phyloP scores from a whole-genome alignment of 2,113 vertebrate genomes.

The Columba janthina region DNA sequence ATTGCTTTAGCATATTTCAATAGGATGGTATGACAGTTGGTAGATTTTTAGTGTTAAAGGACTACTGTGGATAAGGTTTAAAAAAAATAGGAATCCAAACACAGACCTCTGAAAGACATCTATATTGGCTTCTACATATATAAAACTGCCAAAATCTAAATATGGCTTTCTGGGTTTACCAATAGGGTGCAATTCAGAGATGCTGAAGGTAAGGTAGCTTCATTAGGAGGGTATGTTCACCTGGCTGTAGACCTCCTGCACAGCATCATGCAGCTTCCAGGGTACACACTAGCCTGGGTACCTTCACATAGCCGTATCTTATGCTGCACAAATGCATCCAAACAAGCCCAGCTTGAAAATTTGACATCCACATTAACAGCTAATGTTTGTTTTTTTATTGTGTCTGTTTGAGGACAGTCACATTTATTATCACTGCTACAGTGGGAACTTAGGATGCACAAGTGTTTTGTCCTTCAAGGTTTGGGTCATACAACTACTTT shows the following conservation, averaged over 20 bases:
- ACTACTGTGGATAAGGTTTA: not conserved
- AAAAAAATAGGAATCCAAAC: not conserved
- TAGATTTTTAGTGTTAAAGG: not conserved
- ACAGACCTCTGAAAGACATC: not conserved
- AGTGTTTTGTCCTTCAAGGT: not conserved
- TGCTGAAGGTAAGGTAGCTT: not conserved
- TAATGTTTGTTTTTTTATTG: not conserved
- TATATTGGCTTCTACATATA: not conserved
- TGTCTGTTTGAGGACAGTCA: not conserved
- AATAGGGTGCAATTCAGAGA: not conserved
- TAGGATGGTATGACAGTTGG: not conserved
- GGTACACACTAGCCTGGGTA: not conserved
- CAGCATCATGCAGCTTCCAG: not conserved
- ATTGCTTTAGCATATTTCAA: not conserved
- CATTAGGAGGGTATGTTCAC: not conserved
- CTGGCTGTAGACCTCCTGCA: not conserved
- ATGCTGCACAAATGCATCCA: accelerated
- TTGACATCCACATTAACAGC: not conserved
- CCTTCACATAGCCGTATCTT: not conserved
- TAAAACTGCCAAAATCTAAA: not conserved
- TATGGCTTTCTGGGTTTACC: not conserved
- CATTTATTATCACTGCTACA: not conserved
- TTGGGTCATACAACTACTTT: not conserved
- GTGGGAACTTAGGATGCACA: not conserved
- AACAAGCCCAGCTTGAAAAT: not conserved